Base-by-base conservation (phyloP, 2,113 vertebrate genomes). In the Asarcornis scutulata region DNA sequence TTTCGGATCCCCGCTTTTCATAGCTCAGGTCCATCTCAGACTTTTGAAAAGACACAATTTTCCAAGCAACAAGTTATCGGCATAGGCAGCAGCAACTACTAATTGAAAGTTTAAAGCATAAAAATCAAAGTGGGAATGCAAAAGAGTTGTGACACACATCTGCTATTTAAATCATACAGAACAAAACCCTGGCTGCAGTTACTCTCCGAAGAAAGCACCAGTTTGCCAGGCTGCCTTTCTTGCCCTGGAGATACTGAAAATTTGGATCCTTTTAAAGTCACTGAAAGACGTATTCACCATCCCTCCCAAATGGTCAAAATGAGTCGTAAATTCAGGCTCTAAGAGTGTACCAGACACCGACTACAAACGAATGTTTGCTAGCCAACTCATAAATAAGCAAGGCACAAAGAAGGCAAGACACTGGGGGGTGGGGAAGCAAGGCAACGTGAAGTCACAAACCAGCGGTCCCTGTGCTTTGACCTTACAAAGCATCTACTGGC, bases 311-410 rank as follows among this genome's bases (percentile, higher is more conserved):
- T 17, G 0, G 71, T 60, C 42, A 67, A 53, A 84, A 84, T 50
- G 32, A 34, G 81, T 93, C 72, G 55, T 53, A 71, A 94, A 89
- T 93, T 87, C 91, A 90, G 67, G 91, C 71, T 96, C 83, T 90
- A 84, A 88, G 79, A 59, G 50, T 46, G 13, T 48, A 95, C 83
- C 31, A 92, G 80, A 85, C 8, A 1, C 31, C 73, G 81, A 66
- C 81, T 62, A 53, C 34, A 78, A 84, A 79, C 38, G 26, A 86
- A 83, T 25, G 26, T 74, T 91, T 67, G 91, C 71, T 46, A 68
- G 78, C 81, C 90, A 97, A 94, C 67, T 62, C 68, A 11, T 88
- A 96, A 88, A 25, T 59, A 44, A 88, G 56, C 93, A 96, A 91
- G 80, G 91, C 86, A 93, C 86, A 53, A 55, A 53, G 53, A 76